phyloP scores from a whole-genome alignment of 1,140 invertebrate genomes.

The Trachymyrmex septentrionalis region DNA sequence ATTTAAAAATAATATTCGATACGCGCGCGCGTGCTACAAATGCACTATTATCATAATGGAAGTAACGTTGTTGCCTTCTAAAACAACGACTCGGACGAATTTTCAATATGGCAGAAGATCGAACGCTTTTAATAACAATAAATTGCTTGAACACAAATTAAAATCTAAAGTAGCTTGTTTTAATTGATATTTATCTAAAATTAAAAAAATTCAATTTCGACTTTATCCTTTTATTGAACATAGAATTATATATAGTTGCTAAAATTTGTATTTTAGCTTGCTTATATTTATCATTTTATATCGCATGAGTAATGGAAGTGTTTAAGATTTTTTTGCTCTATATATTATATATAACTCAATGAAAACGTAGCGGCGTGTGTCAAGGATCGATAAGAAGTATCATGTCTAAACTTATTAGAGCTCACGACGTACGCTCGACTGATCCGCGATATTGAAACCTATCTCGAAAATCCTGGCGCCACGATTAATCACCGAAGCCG shows the following conservation, averaged over 20 bases:
- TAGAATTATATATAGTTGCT: neutral
- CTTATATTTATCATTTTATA: neutral
- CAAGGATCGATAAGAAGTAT: constrained; percentile 20
- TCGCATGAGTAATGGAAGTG: neutral
- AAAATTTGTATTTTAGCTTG: neutral
- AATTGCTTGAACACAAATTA: neutral
- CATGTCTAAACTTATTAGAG: constrained; percentile 52
- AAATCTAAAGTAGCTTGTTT: neutral
- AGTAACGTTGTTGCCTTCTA: constrained; percentile 1
- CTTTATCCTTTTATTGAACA: neutral
- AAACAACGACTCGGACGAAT: constrained; percentile 18
- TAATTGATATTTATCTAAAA: neutral
- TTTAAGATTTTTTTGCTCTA: neutral
- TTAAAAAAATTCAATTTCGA: neutral
- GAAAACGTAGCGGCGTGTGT: neutral
- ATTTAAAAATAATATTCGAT: constrained; percentile 31
- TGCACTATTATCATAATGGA: constrained; percentile 20
- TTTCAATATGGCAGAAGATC: neutral
- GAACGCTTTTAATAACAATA: neutral
- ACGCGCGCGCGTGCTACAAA: neutral
- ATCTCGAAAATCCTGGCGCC: constrained; percentile 53
- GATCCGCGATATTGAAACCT: constrained; percentile 67
- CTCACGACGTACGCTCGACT: constrained; percentile 35
- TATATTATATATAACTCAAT: neutral
- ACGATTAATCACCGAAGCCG: constrained; percentile 71